Base-by-base conservation (phyloP, 2,797 vertebrate genomes). In the Pyrocephalus nanus region DNA sequence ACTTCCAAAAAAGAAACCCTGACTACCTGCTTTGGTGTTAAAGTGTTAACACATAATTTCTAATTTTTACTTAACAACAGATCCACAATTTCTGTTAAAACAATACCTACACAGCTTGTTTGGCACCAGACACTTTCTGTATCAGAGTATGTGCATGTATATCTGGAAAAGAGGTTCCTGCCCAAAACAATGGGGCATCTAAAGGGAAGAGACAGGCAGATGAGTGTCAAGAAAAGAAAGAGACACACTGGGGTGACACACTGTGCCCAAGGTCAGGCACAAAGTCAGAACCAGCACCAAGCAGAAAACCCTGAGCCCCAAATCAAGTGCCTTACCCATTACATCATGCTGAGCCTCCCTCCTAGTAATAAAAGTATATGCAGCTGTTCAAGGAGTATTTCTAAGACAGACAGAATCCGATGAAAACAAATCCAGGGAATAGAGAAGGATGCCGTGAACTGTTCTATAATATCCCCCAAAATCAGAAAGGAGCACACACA, bases 81-180 rank as follows among this genome's bases (percentile, higher is more conserved):
- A 21, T 7, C 29, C 74, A 50, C 15, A 19, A 29, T 57, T 87
- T 71, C 65, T 82, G 25, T 79, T 67, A 71, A 60, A 86, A 40
- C 38, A 72, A 7, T 3, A 62, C 8, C 61, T 54, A n/a, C 12
- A 36, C 30, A 65, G 45, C 34, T 21, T 40, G 29, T 51, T 60
- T 26, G 21, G 48, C 55, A 54, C 47, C 64, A 91, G 58, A 84
- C 16, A 54, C 48, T 72, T 42, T 15, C 36, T 80, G 3, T 29
- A 42, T 12, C 17, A 30, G 12, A 85, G 20, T 27, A 30, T 1
- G 2, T 4, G 14, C 17, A 11, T 2, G 5, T 2, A 1, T 10
- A 48, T 30, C 25, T 58, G 57, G 61, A 73, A 71, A 60, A 67
- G 22, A 85, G 55, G 19, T 9, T 90, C 23, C 54, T 54, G 43